Evolutionary conservation across 2,888 invertebrate genomes (phyloP).

Genomic region (Chrysolina oricalcia): DNA sequence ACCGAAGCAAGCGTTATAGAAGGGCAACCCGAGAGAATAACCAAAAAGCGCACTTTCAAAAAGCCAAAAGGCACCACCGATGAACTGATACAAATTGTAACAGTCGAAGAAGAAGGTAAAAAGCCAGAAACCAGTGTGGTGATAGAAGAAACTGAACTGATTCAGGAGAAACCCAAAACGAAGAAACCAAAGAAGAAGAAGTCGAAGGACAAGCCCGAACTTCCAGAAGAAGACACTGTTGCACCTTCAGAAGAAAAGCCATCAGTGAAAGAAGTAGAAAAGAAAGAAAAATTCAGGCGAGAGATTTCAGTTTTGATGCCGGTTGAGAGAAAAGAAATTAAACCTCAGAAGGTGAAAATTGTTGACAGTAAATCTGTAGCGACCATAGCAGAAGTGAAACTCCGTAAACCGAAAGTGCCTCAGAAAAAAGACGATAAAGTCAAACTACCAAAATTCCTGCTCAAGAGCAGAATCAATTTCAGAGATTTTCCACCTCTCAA

Average conservation of each 20-base stretch:
- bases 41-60: constrained; percentile 61
- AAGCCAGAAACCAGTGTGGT: constrained; percentile 70
- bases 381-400: constrained; percentile 77
- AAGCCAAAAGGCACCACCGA: constrained; percentile 64
- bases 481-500: constrained; percentile 70
- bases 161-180: constrained; percentile 42
- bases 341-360: constrained; percentile 77
- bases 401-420: constrained; percentile 72
- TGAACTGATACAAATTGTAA: constrained; percentile 71
- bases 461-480: constrained; percentile 82
- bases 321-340: constrained; percentile 74
- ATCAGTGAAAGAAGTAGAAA: constrained; percentile 69
- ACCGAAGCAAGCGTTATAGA: constrained; percentile 55
- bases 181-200: constrained; percentile 55
- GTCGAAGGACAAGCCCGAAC: constrained; percentile 18
- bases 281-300: constrained; percentile 60
- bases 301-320: constrained; percentile 64
- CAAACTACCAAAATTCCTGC: constrained; percentile 78
- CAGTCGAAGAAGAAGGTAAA: constrained; percentile 71
- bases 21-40: constrained; percentile 59
- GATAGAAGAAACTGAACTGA: constrained; percentile 57
- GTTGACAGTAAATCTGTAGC: constrained; percentile 74
- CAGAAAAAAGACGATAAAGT: constrained; percentile 65
- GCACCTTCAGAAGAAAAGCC: constrained; percentile 65
- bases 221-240: constrained; percentile 58